A percentile compares a stretch with the other conserved stretches of the same genome.
phyloP scores from a whole-genome alignment of 2,888 invertebrate species.

The Andrena bicolor region DNA sequence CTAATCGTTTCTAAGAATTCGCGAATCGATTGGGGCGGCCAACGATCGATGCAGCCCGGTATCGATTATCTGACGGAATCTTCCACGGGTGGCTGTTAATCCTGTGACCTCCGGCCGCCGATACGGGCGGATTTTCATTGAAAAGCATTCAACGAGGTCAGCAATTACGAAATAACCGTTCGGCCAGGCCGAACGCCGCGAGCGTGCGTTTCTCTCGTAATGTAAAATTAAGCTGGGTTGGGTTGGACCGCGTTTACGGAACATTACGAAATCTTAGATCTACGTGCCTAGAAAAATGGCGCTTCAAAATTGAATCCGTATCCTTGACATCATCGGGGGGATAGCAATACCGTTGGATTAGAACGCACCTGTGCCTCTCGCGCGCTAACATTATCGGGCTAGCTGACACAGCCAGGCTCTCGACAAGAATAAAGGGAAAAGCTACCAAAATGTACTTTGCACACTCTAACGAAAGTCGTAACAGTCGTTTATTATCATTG shows the following conservation, averaged over 20 bases:
- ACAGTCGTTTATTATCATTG: constrained; percentile 6
- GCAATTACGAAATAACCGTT: constrained; percentile 71
- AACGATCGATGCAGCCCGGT: constrained; percentile 39
- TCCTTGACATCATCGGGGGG: constrained; percentile 59
- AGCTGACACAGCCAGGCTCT: constrained; percentile 26
- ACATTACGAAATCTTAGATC: constrained; percentile 72
- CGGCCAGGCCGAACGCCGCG: constrained; percentile 57
- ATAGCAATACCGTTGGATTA: constrained; percentile 27
- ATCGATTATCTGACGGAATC: constrained; percentile 23
- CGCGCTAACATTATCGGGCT: constrained; percentile 29
- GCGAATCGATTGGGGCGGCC: constrained; percentile 37
- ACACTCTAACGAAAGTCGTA: not conserved
- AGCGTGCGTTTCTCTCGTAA: constrained; percentile 62
- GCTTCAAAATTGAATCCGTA: constrained; percentile 70
- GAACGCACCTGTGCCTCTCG: constrained; percentile 31
- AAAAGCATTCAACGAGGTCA: constrained; percentile 66
- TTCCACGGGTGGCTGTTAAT: constrained; percentile 23
- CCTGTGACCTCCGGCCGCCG: not conserved
- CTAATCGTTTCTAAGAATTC: constrained; percentile 15
- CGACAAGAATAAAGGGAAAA: constrained; percentile 29
- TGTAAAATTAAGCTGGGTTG: constrained; percentile 58
- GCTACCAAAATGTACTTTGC: constrained; percentile 9
- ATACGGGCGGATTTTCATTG: constrained; percentile 9
- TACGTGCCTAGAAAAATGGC: constrained; percentile 73
- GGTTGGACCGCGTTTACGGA: constrained; percentile 68